Percentiles rank a stretch among this genome's conserved stretches.
These are phyloP conservation scores for Solen grandis DNA, from an alignment of 1,140 invertebrate genomes.

Conservation along the genomic window DNA sequence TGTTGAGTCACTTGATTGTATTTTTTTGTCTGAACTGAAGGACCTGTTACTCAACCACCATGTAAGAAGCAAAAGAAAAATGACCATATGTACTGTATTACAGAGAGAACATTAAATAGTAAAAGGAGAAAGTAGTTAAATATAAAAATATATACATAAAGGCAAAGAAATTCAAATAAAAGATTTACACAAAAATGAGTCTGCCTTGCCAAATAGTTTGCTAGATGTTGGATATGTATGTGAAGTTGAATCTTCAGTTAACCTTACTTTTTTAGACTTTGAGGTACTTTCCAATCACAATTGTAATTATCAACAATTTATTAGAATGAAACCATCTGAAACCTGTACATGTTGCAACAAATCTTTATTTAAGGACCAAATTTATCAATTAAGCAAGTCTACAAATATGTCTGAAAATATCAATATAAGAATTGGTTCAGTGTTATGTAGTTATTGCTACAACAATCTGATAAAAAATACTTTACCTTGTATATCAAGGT, in stretches of 20 bases:
- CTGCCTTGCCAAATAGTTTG: not conserved
- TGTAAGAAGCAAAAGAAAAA: not conserved
- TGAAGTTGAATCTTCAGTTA: not conserved
- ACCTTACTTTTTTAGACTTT: constrained; percentile 8
- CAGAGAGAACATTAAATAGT: not conserved
- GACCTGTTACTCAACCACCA: not conserved
- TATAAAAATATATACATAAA: too few species aligned
- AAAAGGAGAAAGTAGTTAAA: not conserved
- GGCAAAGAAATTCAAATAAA: not conserved
- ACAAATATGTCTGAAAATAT: not conserved
- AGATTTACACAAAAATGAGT: not conserved
- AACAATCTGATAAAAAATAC: not conserved
- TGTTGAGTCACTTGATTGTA: not conserved
- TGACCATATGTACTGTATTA: not conserved
- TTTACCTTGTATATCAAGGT: not conserved
- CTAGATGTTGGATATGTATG: constrained; percentile 15
- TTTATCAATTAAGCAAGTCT: not conserved
- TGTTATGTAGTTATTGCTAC: not conserved
- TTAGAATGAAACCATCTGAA: not conserved
- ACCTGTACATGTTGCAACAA: not conserved
- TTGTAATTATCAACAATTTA: not conserved
- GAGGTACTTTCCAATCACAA: not conserved
- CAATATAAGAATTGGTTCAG: not conserved
- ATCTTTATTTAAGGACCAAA: constrained; percentile 5
- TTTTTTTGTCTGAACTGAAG: not conserved